Conservation (phyloP, 2,797 vertebrate species). For the Macrochelys suwanniensis region DNA sequence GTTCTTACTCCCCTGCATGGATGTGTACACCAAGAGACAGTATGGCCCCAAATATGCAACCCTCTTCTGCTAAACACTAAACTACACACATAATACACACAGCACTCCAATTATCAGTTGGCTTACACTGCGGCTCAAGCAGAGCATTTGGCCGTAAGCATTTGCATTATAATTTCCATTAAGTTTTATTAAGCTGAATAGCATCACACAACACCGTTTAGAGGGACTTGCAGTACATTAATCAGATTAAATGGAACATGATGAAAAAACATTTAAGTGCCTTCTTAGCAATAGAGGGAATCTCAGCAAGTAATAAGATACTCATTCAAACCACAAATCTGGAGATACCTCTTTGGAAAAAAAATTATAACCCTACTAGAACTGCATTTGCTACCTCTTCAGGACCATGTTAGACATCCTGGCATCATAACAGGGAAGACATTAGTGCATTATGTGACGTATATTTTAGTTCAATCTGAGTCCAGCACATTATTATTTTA, state of each 20-base stretch:
- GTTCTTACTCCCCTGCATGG: background rate
- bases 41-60: background rate
- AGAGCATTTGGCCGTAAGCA: background rate
- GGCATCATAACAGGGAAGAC: slow-evolving; percentile 32
- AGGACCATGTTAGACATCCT: background rate
- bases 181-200: accelerated
- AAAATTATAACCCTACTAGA: slow-evolving; percentile 11
- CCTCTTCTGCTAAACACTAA: background rate
- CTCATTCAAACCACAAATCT: background rate
- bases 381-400: slow-evolving; percentile 33
- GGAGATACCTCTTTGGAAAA: background rate
- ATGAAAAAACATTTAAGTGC: background rate
- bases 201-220: background rate
- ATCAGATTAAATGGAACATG: accelerated
- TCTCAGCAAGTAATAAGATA: background rate
- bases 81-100: background rate
- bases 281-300: background rate
- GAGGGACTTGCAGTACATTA: background rate
- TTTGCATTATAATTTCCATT: background rate
- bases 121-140: background rate
- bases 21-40: background rate
- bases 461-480: background rate
- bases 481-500: background rate
- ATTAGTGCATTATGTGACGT: slow-evolving; percentile 7
- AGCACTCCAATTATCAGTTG: accelerated